Percentiles rank a stretch among this genome's conserved stretches.
These are phyloP conservation scores for Leucoma salicis DNA, from an alignment of 2,888 invertebrate species.

Conservation along the genomic window DNA sequence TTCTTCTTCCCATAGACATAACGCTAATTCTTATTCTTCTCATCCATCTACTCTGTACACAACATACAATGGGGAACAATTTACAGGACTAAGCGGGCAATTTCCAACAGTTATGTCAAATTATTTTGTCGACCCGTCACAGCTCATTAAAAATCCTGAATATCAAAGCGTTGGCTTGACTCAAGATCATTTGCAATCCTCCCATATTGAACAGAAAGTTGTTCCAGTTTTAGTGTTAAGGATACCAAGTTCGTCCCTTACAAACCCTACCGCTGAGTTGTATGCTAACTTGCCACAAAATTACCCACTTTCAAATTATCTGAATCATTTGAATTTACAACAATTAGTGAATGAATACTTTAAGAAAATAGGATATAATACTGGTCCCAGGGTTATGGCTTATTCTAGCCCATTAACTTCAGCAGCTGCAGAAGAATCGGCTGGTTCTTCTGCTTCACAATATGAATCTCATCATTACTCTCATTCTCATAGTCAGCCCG, in stretches of 20 bases:
- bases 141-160: slow-evolving; percentile 68
- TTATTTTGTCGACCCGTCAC: slow-evolving; percentile 70
- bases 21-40: slow-evolving; percentile 36
- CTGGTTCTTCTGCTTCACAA: slow-evolving; percentile 28
- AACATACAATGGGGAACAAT: slow-evolving; percentile 71
- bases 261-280: slow-evolving; percentile 74
- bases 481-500: slow-evolving; percentile 61
- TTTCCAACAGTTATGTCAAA: slow-evolving; percentile 75
- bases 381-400: slow-evolving; percentile 64
- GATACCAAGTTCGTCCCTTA: slow-evolving; percentile 81
- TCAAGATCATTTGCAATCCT: slow-evolving; percentile 66
- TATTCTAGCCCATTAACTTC: slow-evolving; percentile 49
- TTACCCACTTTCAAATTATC: slow-evolving; percentile 76
- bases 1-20: slow-evolving; percentile 2
- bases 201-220: slow-evolving; percentile 63
- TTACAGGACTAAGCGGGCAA: slow-evolving; percentile 68
- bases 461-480: slow-evolving; percentile 64
- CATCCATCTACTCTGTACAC: slow-evolving; percentile 67
- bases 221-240: slow-evolving; percentile 82
- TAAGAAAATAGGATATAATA: slow-evolving; percentile 65
- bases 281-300: slow-evolving; percentile 81
- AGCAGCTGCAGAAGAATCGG: slow-evolving; percentile 32
- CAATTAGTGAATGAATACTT: slow-evolving; percentile 79
- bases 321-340: slow-evolving; percentile 82
- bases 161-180: slow-evolving; percentile 77